These are phyloP conservation scores for Eupsittula cactorum DNA, from an alignment of 2,113 vertebrate species.

Conservation along the genomic window DNA sequence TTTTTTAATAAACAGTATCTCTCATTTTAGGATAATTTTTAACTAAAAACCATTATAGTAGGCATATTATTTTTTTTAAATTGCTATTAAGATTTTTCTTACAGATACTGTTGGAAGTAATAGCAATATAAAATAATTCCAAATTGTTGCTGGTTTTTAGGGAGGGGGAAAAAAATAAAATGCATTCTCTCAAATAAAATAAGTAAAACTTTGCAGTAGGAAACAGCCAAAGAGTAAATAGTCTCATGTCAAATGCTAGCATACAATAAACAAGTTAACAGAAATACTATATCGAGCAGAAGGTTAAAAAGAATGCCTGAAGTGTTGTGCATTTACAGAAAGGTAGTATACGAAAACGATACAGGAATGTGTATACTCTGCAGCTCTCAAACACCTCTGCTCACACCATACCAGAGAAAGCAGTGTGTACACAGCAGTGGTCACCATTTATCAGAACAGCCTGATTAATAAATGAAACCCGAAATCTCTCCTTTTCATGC, in stretches of 20 bases:
- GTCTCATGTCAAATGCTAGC: neutral
- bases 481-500: neutral
- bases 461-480: neutral
- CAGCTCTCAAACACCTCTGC: neutral
- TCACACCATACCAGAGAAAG: neutral
- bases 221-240: neutral
- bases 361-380: neutral
- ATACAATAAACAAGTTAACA: neutral
- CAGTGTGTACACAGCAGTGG: neutral
- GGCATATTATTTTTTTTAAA: neutral
- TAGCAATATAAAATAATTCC: neutral
- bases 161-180: neutral
- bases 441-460: neutral
- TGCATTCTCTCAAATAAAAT: neutral
- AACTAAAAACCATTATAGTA: neutral
- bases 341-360: neutral
- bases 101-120: neutral
- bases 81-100: neutral
- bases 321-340: neutral
- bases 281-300: neutral
- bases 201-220: neutral
- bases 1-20: neutral
- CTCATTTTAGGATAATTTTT: neutral
- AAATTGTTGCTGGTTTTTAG: neutral
- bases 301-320: neutral